Conservation (phyloP, 2,888 invertebrate genomes). For the Calliopum simillimum region DNA sequence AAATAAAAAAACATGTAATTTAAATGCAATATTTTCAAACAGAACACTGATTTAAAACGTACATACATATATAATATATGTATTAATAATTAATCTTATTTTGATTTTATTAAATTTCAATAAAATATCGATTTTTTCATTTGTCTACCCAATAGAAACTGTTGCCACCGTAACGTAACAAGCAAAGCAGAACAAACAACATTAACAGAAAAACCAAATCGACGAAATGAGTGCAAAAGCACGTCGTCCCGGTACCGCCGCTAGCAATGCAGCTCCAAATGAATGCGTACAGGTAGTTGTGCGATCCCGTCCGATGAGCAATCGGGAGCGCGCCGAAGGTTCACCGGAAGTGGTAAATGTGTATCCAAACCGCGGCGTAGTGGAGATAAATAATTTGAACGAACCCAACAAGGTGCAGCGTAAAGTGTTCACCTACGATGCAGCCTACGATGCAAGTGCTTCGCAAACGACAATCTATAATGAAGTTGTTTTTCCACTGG, state of each 20-base stretch:
- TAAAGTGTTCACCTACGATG: conserved; percentile 97
- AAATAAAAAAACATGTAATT: no score
- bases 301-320: conserved; percentile 94
- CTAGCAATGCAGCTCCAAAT: conserved; percentile 67
- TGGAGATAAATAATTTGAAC: conserved; percentile 86
- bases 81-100: no score
- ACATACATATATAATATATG: no score
- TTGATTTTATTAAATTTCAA: no score
- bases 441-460: conserved; percentile 90
- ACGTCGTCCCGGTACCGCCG: conserved; percentile 59
- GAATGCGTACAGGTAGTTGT: conserved; percentile 98
- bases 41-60: no score
- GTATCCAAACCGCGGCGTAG: conserved; percentile 85
- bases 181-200: no score
- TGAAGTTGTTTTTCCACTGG: conserved; percentile 94
- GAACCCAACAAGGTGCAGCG: conserved; percentile 79
- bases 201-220: no score
- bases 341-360: conserved; percentile 79
- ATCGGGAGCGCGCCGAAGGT: conserved; percentile 77
- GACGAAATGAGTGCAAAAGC: conserved; percentile 59
- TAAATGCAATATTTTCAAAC: no score
- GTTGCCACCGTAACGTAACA: no score
- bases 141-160: no score
- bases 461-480: conserved; percentile 94
- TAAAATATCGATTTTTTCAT: no score